phyloP scores from a whole-genome alignment of 1,140 invertebrate genomes.

The Anoplophora glabripennis region DNA sequence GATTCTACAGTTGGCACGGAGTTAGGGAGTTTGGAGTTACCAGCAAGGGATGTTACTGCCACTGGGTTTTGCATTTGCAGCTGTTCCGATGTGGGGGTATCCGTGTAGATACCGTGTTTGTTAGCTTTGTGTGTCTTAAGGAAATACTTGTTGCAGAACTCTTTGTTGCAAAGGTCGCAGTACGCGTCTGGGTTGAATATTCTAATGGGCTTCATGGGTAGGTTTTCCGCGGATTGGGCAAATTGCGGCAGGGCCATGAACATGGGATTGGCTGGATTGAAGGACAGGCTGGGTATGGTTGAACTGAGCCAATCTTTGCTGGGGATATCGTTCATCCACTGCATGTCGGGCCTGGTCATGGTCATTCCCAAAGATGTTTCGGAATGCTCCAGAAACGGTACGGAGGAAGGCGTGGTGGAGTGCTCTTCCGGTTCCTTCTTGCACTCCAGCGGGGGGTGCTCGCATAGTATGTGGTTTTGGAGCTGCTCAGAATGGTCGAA shows the following conservation, averaged over 20 bases:
- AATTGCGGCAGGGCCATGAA: constrained; percentile 50
- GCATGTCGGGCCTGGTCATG: constrained; percentile 33
- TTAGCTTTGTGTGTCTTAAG: constrained; percentile 96
- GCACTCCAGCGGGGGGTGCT: constrained; percentile 36
- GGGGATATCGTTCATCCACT: constrained; percentile 38
- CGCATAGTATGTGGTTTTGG: constrained; percentile 41
- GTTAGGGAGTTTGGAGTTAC: constrained; percentile 38
- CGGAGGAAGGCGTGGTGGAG: constrained; percentile 13
- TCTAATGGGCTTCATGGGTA: constrained; percentile 63
- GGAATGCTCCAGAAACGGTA: constrained; percentile 20
- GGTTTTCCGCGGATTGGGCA: constrained; percentile 50
- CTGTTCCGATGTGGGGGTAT: constrained; percentile 52
- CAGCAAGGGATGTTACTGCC: constrained; percentile 41
- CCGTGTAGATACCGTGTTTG: constrained; percentile 85
- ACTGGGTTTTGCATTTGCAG: constrained; percentile 44
- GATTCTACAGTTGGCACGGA: constrained; percentile 47
- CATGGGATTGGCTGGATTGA: constrained; percentile 38
- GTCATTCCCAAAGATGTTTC: constrained; percentile 35
- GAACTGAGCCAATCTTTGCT: constrained; percentile 44
- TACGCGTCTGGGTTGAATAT: constrained; percentile 96
- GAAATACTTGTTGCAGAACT: constrained; percentile 99
- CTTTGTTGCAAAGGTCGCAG: constrained; percentile 96
- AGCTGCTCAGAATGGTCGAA: constrained; percentile 39
- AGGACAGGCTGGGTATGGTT: constrained; percentile 40
- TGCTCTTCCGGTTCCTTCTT: constrained; percentile 42